Evolutionary conservation across 2,797 vertebrate genomes (phyloP), one percentile per base, ranked within the genome.

Genomic region (Tapera naevia): DNA sequence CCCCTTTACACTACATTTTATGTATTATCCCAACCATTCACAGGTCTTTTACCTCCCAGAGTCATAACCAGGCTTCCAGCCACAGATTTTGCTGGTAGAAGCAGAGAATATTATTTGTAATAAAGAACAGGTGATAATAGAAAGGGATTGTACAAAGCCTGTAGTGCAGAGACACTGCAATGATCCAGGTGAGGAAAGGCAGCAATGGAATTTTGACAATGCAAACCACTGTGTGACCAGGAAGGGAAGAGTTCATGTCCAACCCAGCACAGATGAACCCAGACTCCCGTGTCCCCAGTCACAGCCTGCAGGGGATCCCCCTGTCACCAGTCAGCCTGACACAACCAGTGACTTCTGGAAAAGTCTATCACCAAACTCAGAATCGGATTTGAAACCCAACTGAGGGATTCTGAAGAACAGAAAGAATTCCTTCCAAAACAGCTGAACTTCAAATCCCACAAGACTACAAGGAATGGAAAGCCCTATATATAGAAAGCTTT

Each of bases 401-500:
- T 17, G 45, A 7, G 9, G 41, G 27, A 70, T 86, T 93, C 7
- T 58, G 43, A 54, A 69, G 35, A 91, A 60, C 54, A 81, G 76
- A 73, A 81, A 51, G 19, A 58, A 86, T 13, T 17, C 73, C 33
- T 93, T 94, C 86, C 56, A 50, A 78, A 94, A 62, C 8, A 75
- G 56, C 51, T 53, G 58, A 17, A 53, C 60, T 50, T 70, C 87
- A 92, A 93, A 91, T 66, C 62, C 86, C 54, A 56, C 18, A 75
- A 80, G 80, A 41, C 70, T 35, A 27, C 43, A 60, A 75, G 88
- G 88, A 84, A 79, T 5, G 51, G 17, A 45, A 75, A 70, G 13
- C 30, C 28, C 91, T 96, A 95, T 88, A 84, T 79, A 94, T 91
- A 96, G 96, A 85, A 89, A 83, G 94, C 91, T 91, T 93, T 89